These are phyloP conservation scores for Allolobophora icterica DNA, from an alignment of 2,888 invertebrate species.

Conservation along the genomic window DNA sequence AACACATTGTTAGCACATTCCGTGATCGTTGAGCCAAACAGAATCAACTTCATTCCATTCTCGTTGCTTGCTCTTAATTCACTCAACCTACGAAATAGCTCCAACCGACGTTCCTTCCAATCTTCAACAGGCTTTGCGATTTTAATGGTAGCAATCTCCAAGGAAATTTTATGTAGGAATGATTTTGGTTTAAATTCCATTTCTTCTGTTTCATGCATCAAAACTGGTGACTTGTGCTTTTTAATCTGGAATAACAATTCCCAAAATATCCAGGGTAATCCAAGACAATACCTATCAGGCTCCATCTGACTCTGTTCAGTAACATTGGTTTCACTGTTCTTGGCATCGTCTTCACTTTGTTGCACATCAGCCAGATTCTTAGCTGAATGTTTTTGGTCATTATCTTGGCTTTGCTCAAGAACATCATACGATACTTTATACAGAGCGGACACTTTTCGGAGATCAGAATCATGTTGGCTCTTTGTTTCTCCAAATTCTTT, in stretches of 20 bases:
- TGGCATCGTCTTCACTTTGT: neutral
- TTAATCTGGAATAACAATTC: neutral
- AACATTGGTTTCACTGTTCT: neutral
- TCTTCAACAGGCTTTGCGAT: neutral
- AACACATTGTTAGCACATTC: neutral
- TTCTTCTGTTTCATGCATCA: neutral
- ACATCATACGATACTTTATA: neutral
- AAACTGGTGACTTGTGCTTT: neutral
- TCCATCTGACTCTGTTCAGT: neutral
- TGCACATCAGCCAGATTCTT: neutral
- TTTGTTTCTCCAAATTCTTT: neutral
- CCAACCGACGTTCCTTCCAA: neutral
- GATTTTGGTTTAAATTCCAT: neutral
- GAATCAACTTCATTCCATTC: neutral
- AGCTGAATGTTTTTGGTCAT: neutral
- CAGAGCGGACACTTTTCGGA: neutral
- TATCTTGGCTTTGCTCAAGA: neutral
- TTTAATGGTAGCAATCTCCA: neutral
- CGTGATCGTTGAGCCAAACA: neutral
- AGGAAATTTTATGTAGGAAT: neutral
- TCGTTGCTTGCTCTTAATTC: neutral
- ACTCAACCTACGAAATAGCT: neutral
- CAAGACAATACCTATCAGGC: neutral
- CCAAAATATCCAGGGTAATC: conserved; percentile 10
- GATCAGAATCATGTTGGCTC: neutral